These are phyloP conservation scores for Conus betulinus DNA, from an alignment of 1,140 invertebrate species.

Conservation along the genomic window DNA sequence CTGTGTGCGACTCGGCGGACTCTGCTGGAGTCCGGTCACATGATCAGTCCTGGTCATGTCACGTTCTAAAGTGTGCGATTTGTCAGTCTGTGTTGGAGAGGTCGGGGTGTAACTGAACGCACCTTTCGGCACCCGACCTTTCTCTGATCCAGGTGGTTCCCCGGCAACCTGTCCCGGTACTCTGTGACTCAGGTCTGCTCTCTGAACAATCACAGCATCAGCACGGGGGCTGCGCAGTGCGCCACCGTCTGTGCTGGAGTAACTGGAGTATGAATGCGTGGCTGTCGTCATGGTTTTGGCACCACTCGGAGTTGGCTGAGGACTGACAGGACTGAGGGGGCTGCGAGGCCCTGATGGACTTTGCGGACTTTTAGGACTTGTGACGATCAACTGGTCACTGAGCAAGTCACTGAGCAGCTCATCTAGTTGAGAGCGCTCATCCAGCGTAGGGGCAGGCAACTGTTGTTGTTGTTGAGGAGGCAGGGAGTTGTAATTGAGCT, in stretches of 20 bases:
- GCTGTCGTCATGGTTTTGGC: slow-evolving; percentile 58
- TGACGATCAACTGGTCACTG: slow-evolving; percentile 65
- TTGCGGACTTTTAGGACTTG: slow-evolving; percentile 36
- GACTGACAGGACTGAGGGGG: neutral
- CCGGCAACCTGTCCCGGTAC: slow-evolving; percentile 58
- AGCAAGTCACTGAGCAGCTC: slow-evolving; percentile 73
- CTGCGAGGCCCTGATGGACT: slow-evolving; percentile 17
- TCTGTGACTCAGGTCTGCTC: slow-evolving; percentile 67
- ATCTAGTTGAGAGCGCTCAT: slow-evolving; percentile 73
- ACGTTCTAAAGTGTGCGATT: slow-evolving; percentile 42
- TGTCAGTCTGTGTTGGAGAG: slow-evolving; percentile 9
- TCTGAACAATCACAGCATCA: slow-evolving; percentile 61
- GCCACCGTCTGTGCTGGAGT: slow-evolving; percentile 48
- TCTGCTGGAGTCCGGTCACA: slow-evolving; percentile 33
- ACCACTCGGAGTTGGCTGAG: neutral
- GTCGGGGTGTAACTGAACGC: slow-evolving; percentile 48
- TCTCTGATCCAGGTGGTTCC: slow-evolving; percentile 45
- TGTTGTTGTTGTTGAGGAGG: slow-evolving; percentile 32
- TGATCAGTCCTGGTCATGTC: slow-evolving; percentile 46
- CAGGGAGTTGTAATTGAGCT: slow-evolving; percentile 52
- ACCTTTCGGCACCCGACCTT: slow-evolving; percentile 46
- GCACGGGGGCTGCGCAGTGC: slow-evolving; percentile 46
- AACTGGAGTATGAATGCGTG: slow-evolving; percentile 63
- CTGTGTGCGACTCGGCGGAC: slow-evolving; percentile 42
- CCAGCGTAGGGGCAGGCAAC: slow-evolving; percentile 39